These are phyloP conservation scores for Phoronis australis DNA, from an alignment of 2,888 invertebrate genomes.

Conservation along the genomic window DNA sequence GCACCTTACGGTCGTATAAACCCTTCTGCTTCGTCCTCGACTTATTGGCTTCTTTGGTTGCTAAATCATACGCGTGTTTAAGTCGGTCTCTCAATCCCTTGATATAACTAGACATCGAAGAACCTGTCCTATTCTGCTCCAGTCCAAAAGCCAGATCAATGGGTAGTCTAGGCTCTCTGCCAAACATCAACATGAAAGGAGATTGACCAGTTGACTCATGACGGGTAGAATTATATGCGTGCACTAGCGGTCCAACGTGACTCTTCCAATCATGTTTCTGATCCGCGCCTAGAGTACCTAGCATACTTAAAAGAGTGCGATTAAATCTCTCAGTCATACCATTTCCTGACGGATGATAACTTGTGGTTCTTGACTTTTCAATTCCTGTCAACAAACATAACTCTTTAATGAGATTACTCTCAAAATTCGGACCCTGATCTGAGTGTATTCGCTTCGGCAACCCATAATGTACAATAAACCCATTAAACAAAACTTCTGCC, in stretches of 20 bases:
- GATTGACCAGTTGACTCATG: slow-evolving; percentile 7
- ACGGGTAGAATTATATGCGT: slow-evolving; percentile 8
- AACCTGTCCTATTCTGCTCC: too few relatives aligned
- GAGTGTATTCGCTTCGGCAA: slow-evolving; percentile 9
- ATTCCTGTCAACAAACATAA: slow-evolving; percentile 6
- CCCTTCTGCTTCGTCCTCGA: too few relatives aligned
- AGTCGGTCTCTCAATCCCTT: too few relatives aligned
- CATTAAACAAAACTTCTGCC: slow-evolving; percentile 3
- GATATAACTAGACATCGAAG: too few relatives aligned
- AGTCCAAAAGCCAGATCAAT: slow-evolving; percentile 5
- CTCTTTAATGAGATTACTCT: slow-evolving; percentile 3
- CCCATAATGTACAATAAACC: slow-evolving; percentile 8
- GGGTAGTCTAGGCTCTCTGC: slow-evolving; percentile 4
- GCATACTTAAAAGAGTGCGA: slow-evolving; percentile 6
- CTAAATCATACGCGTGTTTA: too few relatives aligned
- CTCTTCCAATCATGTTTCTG: slow-evolving; percentile 6
- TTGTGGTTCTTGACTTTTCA: slow-evolving; percentile 10
- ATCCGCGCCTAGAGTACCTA: slow-evolving; percentile 4
- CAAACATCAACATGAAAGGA: slow-evolving; percentile 8
- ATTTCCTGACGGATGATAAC: slow-evolving; percentile 9
- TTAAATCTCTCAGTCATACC: slow-evolving; percentile 5
- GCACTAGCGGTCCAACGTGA: slow-evolving; percentile 2
- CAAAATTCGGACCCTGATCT: slow-evolving; percentile 14
- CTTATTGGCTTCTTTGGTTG: too few relatives aligned
- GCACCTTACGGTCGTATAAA: too few relatives aligned